A percentile compares a stretch with the other conserved stretches of the same genome.
Evolutionary conservation across 2,113 vertebrate species (phyloP).

Genomic region (Pollachius pollachius): DNA sequence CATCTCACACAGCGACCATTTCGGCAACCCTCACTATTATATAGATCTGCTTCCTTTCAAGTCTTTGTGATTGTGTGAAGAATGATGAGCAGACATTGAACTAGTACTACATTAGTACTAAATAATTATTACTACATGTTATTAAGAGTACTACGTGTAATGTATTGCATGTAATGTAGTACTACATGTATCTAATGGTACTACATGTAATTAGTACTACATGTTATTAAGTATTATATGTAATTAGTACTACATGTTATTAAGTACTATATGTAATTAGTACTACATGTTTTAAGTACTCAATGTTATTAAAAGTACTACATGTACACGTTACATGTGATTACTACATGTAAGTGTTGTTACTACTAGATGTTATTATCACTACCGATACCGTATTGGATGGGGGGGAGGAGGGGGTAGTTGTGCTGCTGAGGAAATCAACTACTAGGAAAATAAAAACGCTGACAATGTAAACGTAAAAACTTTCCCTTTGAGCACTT

Average conservation of each 20-base stretch:
- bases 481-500: constrained; percentile 58
- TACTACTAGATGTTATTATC: too few relatives aligned
- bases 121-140: too few relatives aligned
- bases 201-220: not conserved
- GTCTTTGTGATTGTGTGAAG: not conserved
- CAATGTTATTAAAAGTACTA: not conserved
- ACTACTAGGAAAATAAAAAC: constrained; percentile 34
- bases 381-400: too few relatives aligned
- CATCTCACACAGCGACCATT: too few relatives aligned
- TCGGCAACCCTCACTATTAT: too few relatives aligned
- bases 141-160: too few relatives aligned
- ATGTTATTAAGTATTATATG: not conserved
- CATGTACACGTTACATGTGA: too few relatives aligned
- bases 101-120: not conserved
- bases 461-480: constrained; percentile 41
- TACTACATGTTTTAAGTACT: not conserved
- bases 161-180: too few relatives aligned
- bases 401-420: too few relatives aligned
- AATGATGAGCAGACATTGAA: not conserved
- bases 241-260: not conserved
- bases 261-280: not conserved
- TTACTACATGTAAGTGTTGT: too few relatives aligned
- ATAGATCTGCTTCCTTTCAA: too few relatives aligned
- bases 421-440: constrained; percentile 11
- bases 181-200: not conserved